Percentiles rank a stretch among this genome's conserved stretches.
These are phyloP conservation scores for Lycaena phlaeas DNA, from an alignment of 2,888 invertebrate species.

Conservation along the genomic window DNA sequence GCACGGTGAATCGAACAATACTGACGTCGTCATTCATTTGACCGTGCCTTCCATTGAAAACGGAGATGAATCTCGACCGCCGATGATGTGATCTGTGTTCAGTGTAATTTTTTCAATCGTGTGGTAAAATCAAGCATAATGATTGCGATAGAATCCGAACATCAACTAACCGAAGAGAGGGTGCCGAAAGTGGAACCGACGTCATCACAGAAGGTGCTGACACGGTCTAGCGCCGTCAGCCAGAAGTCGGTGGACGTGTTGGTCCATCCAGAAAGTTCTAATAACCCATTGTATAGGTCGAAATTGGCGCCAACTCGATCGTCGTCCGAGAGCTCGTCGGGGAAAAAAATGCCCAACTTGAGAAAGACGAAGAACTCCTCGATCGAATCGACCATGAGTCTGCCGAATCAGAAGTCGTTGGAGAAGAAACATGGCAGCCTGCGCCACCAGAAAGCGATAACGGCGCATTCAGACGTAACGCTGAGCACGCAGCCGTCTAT, in stretches of 20 bases:
- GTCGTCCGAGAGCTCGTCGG: constrained; percentile 58
- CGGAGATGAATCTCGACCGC: constrained; percentile 59
- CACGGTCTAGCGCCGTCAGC: constrained; percentile 74
- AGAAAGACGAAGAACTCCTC: constrained; percentile 67
- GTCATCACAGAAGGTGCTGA: constrained; percentile 67
- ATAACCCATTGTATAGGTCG: constrained; percentile 60
- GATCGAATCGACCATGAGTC: constrained; percentile 67
- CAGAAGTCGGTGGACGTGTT: constrained; percentile 75
- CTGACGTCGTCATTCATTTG: constrained; percentile 48
- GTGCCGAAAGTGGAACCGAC: constrained; percentile 48
- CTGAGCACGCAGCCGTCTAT: constrained; percentile 59
- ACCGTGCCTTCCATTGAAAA: constrained; percentile 60
- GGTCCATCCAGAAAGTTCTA: constrained; percentile 61
- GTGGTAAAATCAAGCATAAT: constrained; percentile 25
- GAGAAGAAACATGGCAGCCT: constrained; percentile 70
- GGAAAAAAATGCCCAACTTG: constrained; percentile 57
- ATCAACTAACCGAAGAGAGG: constrained; percentile 47
- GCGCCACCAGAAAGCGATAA: constrained; percentile 74
- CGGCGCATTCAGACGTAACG: constrained; percentile 74
- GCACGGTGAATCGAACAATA: constrained; percentile 43
- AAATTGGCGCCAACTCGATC: constrained; percentile 61
- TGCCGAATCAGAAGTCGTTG: constrained; percentile 66
- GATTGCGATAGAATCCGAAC: constrained; percentile 63
- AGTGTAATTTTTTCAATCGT: not conserved
- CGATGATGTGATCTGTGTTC: constrained; percentile 46